phyloP scores from a whole-genome alignment of 2,113 vertebrate genomes.

The Myotis yumanensis region DNA sequence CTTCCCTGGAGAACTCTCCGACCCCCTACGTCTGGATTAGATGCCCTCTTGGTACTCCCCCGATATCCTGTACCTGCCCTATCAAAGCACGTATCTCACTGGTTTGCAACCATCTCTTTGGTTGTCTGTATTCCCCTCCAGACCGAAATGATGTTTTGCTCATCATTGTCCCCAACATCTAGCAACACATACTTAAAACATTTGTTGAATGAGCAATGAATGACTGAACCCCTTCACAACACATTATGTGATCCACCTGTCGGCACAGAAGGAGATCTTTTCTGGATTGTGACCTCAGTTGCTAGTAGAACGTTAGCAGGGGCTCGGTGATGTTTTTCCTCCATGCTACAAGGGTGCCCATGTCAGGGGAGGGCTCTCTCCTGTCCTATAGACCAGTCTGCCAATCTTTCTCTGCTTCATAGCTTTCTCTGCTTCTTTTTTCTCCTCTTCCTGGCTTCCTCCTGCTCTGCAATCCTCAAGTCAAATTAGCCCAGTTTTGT shows the following conservation, averaged over 20 bases:
- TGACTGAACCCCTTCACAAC: not conserved
- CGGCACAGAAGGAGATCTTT: not conserved
- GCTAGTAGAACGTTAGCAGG: not conserved
- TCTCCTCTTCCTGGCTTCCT: not conserved
- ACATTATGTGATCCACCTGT: not conserved
- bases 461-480: not conserved
- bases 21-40: not conserved
- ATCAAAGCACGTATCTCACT: not conserved
- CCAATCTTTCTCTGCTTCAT: not conserved
- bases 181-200: not conserved
- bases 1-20: not conserved
- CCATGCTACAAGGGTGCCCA: not conserved
- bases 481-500: slow-evolving; percentile 54
- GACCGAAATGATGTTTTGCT: not conserved
- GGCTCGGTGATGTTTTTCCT: not conserved
- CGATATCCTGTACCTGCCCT: not conserved
- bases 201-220: not conserved
- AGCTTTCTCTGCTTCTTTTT: not conserved
- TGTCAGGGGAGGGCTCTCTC: not conserved
- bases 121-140: not conserved
- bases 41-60: not conserved
- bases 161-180: not conserved
- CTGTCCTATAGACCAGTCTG: not conserved
- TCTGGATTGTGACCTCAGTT: not conserved
- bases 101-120: not conserved